A percentile compares a stretch with the other conserved stretches of the same genome.
Evolutionary conservation across 1,140 invertebrate species (phyloP).

Genomic region (Drosophila watanabei): DNA sequence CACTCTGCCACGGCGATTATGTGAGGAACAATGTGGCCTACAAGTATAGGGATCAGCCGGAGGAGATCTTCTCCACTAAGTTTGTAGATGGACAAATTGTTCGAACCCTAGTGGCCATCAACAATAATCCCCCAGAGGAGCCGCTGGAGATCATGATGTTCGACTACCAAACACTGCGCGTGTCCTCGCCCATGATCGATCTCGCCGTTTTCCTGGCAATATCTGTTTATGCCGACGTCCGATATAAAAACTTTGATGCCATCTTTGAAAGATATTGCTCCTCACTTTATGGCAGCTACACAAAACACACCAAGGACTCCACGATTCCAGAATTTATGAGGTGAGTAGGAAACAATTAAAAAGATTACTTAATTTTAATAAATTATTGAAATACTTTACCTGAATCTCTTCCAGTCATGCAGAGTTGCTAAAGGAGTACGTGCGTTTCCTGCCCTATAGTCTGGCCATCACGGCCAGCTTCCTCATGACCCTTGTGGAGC

Average conservation of each 20-base stretch:
- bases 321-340: conserved; percentile 60
- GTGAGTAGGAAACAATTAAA: conserved; percentile 21
- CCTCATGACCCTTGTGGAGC: conserved; percentile 57
- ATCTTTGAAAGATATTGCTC: conserved; percentile 74
- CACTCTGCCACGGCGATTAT: conserved; percentile 80
- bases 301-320: conserved; percentile 10
- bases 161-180: conserved; percentile 79
- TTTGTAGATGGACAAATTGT: background rate
- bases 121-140: conserved; percentile 14
- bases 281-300: conserved; percentile 50
- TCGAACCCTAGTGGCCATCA: background rate
- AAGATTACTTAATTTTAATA: background rate
- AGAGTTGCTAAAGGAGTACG: conserved; percentile 69
- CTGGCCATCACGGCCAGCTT: conserved; percentile 53
- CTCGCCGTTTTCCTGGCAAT: conserved; percentile 63
- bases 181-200: conserved; percentile 82
- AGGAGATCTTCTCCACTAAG: background rate
- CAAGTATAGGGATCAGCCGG: conserved; percentile 43
- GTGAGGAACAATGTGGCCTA: conserved; percentile 83
- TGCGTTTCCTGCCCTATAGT: conserved; percentile 64
- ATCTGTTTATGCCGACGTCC: conserved; percentile 64
- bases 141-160: conserved; percentile 82
- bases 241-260: conserved; percentile 60
- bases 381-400: background rate
- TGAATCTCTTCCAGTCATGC: conserved; percentile 27